Percentiles rank a stretch among this genome's conserved stretches.
Evolutionary conservation across 2,797 vertebrate genomes (phyloP).

Genomic region (Cynodonichthys magdalenae): DNA sequence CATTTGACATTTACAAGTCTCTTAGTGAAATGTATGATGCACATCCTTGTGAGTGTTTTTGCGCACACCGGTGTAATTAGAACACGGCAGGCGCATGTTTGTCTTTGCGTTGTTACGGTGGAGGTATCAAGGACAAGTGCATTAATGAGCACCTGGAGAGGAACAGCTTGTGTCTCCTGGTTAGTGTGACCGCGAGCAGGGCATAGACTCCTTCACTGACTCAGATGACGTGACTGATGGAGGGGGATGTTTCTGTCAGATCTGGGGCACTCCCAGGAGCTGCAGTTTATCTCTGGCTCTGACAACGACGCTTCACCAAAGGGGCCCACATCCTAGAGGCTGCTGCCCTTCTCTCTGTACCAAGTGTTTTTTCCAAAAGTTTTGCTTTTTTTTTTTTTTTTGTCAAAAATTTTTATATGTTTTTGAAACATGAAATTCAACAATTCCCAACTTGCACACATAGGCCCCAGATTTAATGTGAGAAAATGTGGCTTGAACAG

Average conservation of each 20-base stretch:
- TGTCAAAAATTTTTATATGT: not conserved
- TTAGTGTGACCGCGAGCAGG: conserved; percentile 82
- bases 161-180: conserved; percentile 85
- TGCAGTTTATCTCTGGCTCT: conserved; percentile 90
- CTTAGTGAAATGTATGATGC: conserved; percentile 65
- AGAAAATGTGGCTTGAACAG: too few species aligned
- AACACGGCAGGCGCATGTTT: conserved; percentile 77
- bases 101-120: conserved; percentile 76
- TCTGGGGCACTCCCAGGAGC: conserved; percentile 94
- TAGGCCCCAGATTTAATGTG: too few species aligned
- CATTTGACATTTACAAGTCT: conserved; percentile 80
- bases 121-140: conserved; percentile 84
- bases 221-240: conserved; percentile 84
- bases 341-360: conserved; percentile 56
- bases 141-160: conserved; percentile 87
- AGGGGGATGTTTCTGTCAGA: conserved; percentile 86
- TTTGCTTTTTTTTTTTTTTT: conserved; percentile 11
- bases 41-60: conserved; percentile 51
- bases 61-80: conserved; percentile 75
- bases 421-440: not conserved
- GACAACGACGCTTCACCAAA: conserved; percentile 90
- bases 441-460: not conserved
- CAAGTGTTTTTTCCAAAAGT: conserved; percentile 8
- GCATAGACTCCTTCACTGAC: conserved; percentile 78
- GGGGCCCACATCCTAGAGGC: conserved; percentile 84